Base-by-base conservation (phyloP, 2,888 invertebrate genomes). In the Parascotia fuliginaria region DNA sequence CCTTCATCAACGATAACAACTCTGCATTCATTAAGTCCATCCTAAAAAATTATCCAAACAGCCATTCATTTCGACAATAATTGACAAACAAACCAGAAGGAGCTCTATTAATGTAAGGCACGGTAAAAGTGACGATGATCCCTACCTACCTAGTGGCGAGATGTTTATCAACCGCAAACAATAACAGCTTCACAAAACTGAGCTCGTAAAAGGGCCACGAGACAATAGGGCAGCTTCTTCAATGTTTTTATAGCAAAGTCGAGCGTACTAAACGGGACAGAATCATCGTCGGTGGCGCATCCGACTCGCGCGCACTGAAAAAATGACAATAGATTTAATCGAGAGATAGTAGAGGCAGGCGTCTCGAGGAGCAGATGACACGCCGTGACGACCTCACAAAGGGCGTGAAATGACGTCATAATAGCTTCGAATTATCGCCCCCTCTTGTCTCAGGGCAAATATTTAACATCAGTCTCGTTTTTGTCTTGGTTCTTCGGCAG, bases 351-450 rank as follows among this genome's bases (percentile, higher is more conserved):
- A 52, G 79, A 78, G 84, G 85, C 87, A 89, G 87, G 90, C 92
- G 91, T 90, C 92, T 91, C 86, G 82, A 89, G 85, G 76, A 89
- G 90, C 92, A 91, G 91, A 91, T 92, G 92, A 92, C 92, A 91
- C 85, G 89, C 76, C 79, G 86, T 90, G 90, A 92, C 89, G 90
- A 84, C 81, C 86, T 79, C 83, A 92, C 91, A 92, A 92, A 90
- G 81, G 90, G 90, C 90, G 91, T 88, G 88, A 91, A 91, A 84
- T 91, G 90, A 92, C 91, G 91, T 91, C 92, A 91, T 92, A 91
- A 92, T 92, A 89, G 87, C 87, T 80, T 89, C 91, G 91, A 90
- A 92, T 92, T 92, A 92, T 92, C 92, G 82, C 88, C 79, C 89
- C 87, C 89, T 90, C 90, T 89, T 91, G 92, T 92, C 91, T 91